These are phyloP conservation scores for Tenebrio molitor DNA, from an alignment of 1,140 invertebrate species.

Conservation along the genomic window DNA sequence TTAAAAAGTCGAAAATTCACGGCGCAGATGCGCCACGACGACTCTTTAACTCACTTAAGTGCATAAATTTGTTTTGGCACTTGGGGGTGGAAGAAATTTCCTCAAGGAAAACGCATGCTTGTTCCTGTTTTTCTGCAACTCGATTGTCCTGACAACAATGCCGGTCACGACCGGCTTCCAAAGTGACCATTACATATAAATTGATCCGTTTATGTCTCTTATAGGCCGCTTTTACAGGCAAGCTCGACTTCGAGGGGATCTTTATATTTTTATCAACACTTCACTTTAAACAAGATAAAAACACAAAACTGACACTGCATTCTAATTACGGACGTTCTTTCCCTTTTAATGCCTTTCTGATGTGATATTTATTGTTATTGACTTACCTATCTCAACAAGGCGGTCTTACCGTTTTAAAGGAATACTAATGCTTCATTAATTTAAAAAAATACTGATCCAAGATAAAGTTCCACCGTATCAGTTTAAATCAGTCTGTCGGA, in stretches of 20 bases:
- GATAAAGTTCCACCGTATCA: not conserved
- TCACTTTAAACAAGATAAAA: conserved; percentile 48
- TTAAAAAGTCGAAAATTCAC: too few species aligned
- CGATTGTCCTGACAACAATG: conserved; percentile 44
- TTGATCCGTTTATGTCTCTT: conserved; percentile 54
- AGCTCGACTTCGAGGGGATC: conserved; percentile 44
- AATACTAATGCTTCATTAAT: conserved; percentile 41
- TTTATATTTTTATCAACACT: conserved; percentile 52
- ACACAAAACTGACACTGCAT: conserved; percentile 47
- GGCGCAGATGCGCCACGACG: too few species aligned
- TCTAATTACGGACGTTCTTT: conserved; percentile 30
- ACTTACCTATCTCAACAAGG: conserved; percentile 18
- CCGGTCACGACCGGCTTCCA: conserved; percentile 50
- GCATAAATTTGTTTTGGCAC: too few species aligned
- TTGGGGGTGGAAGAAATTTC: too few species aligned
- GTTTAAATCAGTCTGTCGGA: not conserved
- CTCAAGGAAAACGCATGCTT: conserved; percentile 5
- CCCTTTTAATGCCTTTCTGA: conserved; percentile 22
- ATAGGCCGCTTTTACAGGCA: conserved; percentile 51
- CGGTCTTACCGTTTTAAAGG: conserved; percentile 14
- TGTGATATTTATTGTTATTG: conserved; percentile 46
- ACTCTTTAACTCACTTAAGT: too few species aligned
- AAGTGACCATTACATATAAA: conserved; percentile 60
- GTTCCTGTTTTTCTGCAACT: conserved; percentile 9
- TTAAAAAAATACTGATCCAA: conserved; percentile 22